Conservation (phyloP, 2,888 invertebrate species). For the Muscina levida region DNA sequence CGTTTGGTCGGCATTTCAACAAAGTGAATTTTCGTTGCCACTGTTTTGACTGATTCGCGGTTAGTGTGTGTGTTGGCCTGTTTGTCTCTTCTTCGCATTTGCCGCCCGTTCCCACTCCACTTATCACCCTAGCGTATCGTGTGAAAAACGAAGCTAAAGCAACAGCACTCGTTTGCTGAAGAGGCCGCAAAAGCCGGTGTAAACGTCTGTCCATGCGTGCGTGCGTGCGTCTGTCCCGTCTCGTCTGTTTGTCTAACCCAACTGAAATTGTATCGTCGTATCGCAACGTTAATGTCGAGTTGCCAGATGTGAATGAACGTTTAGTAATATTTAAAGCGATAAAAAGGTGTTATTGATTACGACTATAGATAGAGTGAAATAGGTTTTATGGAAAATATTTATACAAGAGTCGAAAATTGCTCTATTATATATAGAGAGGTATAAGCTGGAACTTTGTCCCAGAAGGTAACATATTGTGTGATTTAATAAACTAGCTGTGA, state of each 20-base stretch:
- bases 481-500: too few species aligned
- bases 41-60: conserved; percentile 62
- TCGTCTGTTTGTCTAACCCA: conserved; percentile 2
- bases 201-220: conserved; percentile 51
- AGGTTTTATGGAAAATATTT: too few species aligned
- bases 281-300: not conserved
- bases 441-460: too few species aligned
- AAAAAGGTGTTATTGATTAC: too few species aligned
- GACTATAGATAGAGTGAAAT: too few species aligned
- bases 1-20: conserved; percentile 54
- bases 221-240: too few species aligned
- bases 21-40: conserved; percentile 60
- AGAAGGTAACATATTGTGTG: too few species aligned
- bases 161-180: not conserved
- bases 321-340: too few species aligned
- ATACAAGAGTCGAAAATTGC: too few species aligned
- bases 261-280: conserved; percentile 1
- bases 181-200: conserved; percentile 62
- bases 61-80: conserved; percentile 43
- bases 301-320: too few species aligned
- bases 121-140: conserved; percentile 13
- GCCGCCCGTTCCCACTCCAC: conserved; percentile 27
- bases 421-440: too few species aligned
- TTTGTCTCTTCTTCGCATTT: conserved; percentile 13
- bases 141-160: conserved; percentile 9